Base-by-base conservation (phyloP, 2,113 vertebrate genomes). In the Protobothrops mucrosquamatus region DNA sequence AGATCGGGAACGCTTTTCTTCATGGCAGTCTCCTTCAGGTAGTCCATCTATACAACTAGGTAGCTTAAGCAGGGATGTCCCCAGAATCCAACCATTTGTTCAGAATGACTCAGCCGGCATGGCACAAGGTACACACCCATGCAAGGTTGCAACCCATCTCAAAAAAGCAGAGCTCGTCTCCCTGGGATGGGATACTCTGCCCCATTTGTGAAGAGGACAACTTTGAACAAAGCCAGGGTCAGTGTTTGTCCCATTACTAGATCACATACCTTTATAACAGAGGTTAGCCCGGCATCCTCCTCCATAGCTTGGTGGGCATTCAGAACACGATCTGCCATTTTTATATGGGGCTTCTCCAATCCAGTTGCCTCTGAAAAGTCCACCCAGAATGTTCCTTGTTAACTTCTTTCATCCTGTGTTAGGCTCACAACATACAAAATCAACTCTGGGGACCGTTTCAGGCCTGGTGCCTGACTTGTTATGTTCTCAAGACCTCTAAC, bases 271-370 rank as follows among this genome's bases (percentile, higher is more conserved):
- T 98, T 98, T 99, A 97, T 98, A 98, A 94, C 99, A 99, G 85
- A 99, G 96, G 91, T 99, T 99, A 96, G 98, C 97, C 96, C 93
- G 98, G 94, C 99, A 99, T 93, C 97, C 94, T 3, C 99, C 99
- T 89, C 99, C 99, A 0, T 98, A 99, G 96, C 98, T 99, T 0
- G 99, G 98, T 0, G 99, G 99, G 93, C 99, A 99, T 96, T 98
- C 97, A 0, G 99, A 99, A 95, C 99, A 99, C 6, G 99, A 97
- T 0, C 96, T 97, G 46, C 99, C 99, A 0, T 96, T 97, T 93
- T 98, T 98, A 97, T 99, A 99, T 0, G 99, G 99, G 3, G 99
- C 98, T 95, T 99, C 99, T n/a, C 99, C 99, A 0, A 99, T 99
- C 99, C 99, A 99, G 97, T 99, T 99, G 1, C 99, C 99, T 97